Percentiles rank a stretch among this genome's conserved stretches.
Evolutionary conservation across 1,140 invertebrate species (phyloP).

Genomic region (Macrostomum lignano): DNA sequence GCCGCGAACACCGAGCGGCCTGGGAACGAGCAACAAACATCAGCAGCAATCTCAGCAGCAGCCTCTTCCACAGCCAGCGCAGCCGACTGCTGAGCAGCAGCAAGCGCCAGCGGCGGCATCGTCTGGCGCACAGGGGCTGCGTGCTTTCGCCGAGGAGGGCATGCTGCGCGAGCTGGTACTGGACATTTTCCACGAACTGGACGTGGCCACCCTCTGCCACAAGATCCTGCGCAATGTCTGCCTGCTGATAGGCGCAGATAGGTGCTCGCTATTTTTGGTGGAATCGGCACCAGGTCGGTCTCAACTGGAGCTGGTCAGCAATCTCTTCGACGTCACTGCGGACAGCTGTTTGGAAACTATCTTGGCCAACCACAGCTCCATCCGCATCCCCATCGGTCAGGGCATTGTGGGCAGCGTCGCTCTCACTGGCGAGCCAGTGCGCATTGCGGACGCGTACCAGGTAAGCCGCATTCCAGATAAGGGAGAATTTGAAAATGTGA

Average conservation of each 20-base stretch:
- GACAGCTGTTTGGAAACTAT: slow-evolving; percentile 34
- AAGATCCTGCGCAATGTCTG: slow-evolving; percentile 83
- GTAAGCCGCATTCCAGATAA: slow-evolving; percentile 33
- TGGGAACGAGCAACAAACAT: too few relatives aligned
- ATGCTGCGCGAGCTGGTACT: slow-evolving; percentile 64
- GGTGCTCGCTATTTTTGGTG: slow-evolving; percentile 67
- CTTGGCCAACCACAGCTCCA: slow-evolving; percentile 39
- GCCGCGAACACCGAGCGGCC: too few relatives aligned
- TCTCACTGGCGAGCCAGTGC: slow-evolving; percentile 58
- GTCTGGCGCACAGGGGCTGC: not conserved
- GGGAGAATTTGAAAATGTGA: too few relatives aligned
- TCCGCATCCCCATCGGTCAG: slow-evolving; percentile 46
- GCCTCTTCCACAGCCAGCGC: too few relatives aligned
- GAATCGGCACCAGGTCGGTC: slow-evolving; percentile 32
- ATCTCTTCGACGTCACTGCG: slow-evolving; percentile 53
- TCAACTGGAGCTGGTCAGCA: slow-evolving; percentile 45
- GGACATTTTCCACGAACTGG: slow-evolving; percentile 78
- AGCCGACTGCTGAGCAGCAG: not conserved
- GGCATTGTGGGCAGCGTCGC: slow-evolving; percentile 78
- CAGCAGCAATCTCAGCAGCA: too few relatives aligned
- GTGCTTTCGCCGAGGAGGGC: slow-evolving; percentile 1
- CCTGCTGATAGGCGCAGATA: slow-evolving; percentile 58
- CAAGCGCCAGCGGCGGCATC: not conserved
- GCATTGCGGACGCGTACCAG: slow-evolving; percentile 79
- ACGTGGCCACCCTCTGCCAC: slow-evolving; percentile 63